Evolutionary conservation across 2,888 invertebrate genomes (phyloP).

Genomic region (Leptogaster cylindrica): DNA sequence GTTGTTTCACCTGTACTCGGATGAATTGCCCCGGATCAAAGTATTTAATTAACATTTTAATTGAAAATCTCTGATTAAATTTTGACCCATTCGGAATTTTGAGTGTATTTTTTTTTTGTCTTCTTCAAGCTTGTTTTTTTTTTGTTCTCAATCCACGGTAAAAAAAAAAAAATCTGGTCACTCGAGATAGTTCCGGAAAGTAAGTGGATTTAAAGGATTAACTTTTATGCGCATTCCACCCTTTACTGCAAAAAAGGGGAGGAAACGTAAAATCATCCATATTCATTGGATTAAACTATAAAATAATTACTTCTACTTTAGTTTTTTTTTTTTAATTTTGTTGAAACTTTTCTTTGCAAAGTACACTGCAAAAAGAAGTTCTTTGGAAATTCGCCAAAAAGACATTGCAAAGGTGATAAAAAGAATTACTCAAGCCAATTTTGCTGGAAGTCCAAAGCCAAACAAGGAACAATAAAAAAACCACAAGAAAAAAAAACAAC

Average conservation of each 20-base stretch:
- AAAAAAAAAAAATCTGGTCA: too few relatives aligned
- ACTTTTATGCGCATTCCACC: not conserved
- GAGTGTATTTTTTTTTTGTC: too few relatives aligned
- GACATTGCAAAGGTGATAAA: too few relatives aligned
- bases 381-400: too few relatives aligned
- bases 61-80: constrained; percentile 35
- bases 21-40: constrained; percentile 11
- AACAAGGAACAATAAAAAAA: not conserved
- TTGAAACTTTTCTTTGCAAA: not conserved
- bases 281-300: not conserved
- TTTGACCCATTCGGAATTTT: too few relatives aligned
- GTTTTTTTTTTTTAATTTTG: not conserved
- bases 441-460: not conserved
- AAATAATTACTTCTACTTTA: not conserved
- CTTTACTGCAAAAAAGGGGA: too few relatives aligned
- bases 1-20: constrained; percentile 15
- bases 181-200: constrained; percentile 10
- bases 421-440: too few relatives aligned
- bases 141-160: too few relatives aligned
- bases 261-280: too few relatives aligned
- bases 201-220: not conserved
- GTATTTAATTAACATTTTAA: constrained; percentile 33
- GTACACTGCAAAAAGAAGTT: not conserved
- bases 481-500: not conserved
- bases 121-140: too few relatives aligned